phyloP scores from a whole-genome alignment of 2,888 invertebrate genomes.

The Hyalella azteca region DNA sequence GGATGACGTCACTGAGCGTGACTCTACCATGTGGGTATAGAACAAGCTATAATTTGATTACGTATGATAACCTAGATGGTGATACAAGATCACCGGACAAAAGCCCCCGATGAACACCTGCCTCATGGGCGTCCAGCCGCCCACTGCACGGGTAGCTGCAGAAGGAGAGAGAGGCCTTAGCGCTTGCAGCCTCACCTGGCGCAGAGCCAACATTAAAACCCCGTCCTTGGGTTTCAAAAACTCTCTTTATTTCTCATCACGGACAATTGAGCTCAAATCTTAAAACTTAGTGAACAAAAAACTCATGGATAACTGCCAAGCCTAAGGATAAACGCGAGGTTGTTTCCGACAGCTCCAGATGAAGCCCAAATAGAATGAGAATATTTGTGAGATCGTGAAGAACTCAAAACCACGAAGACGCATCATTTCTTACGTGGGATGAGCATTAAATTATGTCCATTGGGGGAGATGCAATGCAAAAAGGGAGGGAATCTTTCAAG shows the following conservation, averaged over 20 bases:
- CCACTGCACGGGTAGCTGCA: neutral
- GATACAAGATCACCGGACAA: neutral
- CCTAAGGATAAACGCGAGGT: neutral
- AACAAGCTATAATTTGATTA: too few relatives aligned
- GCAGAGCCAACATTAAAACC: neutral
- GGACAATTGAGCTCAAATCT: neutral
- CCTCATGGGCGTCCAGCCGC: neutral
- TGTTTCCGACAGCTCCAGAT: neutral
- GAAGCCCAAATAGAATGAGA: neutral
- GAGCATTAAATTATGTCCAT: too few relatives aligned
- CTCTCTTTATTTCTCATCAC: neutral
- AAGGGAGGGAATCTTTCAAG: too few relatives aligned
- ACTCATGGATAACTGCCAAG: conserved; percentile 22
- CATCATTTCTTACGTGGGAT: too few relatives aligned
- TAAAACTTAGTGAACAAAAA: conserved; percentile 1
- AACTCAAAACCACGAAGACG: too few relatives aligned
- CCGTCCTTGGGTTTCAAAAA: neutral
- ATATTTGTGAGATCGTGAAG: too few relatives aligned
- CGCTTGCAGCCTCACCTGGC: neutral
- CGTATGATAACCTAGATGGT: too few relatives aligned
- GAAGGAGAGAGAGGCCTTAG: neutral
- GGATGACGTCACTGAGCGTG: too few relatives aligned
- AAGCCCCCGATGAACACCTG: neutral
- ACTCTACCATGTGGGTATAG: too few relatives aligned
- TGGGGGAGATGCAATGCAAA: too few relatives aligned